phyloP scores from a whole-genome alignment of 2,888 invertebrate genomes.

The Parnassius glacialis region DNA sequence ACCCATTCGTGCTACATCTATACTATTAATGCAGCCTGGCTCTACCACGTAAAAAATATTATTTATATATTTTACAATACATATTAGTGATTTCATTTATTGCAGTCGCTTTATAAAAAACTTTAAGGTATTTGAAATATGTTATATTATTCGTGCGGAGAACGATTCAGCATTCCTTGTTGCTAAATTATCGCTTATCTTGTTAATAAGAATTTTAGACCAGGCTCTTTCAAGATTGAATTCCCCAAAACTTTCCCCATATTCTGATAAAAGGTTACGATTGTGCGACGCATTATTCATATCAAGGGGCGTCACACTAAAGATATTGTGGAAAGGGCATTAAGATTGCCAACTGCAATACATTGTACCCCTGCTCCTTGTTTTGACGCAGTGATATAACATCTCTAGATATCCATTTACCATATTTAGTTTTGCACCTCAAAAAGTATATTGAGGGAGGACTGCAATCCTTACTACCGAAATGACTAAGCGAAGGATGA shows the following conservation, averaged over 20 bases:
- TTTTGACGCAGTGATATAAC: constrained; percentile 74
- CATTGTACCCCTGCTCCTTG: constrained; percentile 73
- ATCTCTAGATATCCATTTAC: constrained; percentile 61
- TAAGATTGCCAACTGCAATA: constrained; percentile 79
- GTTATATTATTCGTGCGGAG: too few species aligned
- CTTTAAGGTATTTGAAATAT: too few species aligned
- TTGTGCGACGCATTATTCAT: constrained; percentile 79
- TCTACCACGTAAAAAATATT: too few species aligned
- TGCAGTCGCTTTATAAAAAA: too few species aligned
- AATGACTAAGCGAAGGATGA: neutral
- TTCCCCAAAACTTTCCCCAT: constrained; percentile 58
- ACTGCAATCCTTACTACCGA: too few species aligned
- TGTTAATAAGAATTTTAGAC: neutral
- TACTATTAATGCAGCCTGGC: too few species aligned
- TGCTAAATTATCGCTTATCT: too few species aligned
- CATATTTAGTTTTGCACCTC: constrained; percentile 41
- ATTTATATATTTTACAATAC: too few species aligned
- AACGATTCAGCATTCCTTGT: too few species aligned
- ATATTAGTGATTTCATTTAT: too few species aligned
- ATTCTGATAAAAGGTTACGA: constrained; percentile 71
- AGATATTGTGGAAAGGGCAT: constrained; percentile 78
- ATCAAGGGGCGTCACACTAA: constrained; percentile 74
- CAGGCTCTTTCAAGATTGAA: constrained; percentile 27
- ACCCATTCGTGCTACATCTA: too few species aligned
- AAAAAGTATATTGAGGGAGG: neutral